Evolutionary conservation across 1,140 invertebrate genomes (phyloP), one percentile per base, ranked within the genome.

Genomic region (Lordiphosa clarofinis): DNA sequence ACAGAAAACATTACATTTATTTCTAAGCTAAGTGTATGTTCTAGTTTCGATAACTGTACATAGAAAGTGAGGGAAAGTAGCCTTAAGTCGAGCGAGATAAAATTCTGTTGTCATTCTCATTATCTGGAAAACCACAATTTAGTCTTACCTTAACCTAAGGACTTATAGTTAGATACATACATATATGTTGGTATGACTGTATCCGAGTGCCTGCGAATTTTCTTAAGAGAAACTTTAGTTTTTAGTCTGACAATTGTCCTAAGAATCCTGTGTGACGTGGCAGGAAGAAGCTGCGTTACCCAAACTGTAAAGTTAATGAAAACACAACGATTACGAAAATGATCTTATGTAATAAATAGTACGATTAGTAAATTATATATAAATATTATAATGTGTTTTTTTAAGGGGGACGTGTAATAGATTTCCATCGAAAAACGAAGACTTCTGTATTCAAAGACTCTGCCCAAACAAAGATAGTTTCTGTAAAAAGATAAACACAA

Each of bases 21-120:
- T 38, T 56, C 11, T 82, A 82, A 82, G 68, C 37, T 65, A 81
- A 82, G 76, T 81, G 75, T 81, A 81, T 76, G 68, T 72, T 81
- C 78, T 81, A 81, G 76, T 84, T 76, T 66, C 65, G 54, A 73
- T n/a, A n/a, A 56, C 57, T 82, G 73, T 82, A 82, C 8, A 81
- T 81, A 81, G 42, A 46, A 12, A 12, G 24, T 8, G 43, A 46
- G 43, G 1, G 13, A 31, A 46, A 28, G 63, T 73, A 60, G 59
- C 36, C 8, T 24, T 67, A 67, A 67, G 64, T 67, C 63, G 47
- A 67, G 31, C 24, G 24, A 31, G 6, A 7, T n/a, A 55, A 46
- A 78, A 78, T 79, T 81, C 71, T 56, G 76, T 75, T 75, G 75
- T 81, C 76, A 79, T 76, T 73, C 38, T 43, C 36, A 37, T 28